phyloP scores from a whole-genome alignment of 2,888 invertebrate genomes.

The Eupithecia inturbata region DNA sequence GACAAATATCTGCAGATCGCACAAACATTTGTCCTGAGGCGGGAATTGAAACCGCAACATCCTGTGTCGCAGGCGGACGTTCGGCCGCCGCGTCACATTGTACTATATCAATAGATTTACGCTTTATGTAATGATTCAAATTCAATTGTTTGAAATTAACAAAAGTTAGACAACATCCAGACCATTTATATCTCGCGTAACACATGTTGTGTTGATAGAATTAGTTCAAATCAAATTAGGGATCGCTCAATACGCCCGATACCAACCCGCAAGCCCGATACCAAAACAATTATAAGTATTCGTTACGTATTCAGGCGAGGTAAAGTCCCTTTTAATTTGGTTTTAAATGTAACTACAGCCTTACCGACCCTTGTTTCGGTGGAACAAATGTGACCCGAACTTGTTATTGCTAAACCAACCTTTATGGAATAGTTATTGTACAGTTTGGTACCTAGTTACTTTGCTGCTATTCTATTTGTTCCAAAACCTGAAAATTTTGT shows the following conservation, averaged over 20 bases:
- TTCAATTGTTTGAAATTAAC: neutral
- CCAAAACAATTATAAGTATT: conserved; percentile 19
- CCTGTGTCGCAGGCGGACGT: too few species aligned
- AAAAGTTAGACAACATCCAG: neutral
- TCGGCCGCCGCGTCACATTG: too few species aligned
- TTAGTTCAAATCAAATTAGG: conserved; percentile 24
- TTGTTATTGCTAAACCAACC: conserved; percentile 12
- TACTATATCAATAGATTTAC: too few species aligned
- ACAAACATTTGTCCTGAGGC: too few species aligned
- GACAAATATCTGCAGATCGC: too few species aligned
- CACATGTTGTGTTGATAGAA: neutral
- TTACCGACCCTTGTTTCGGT: conserved; percentile 30
- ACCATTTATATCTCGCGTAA: conserved; percentile 15
- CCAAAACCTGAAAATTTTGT: neutral
- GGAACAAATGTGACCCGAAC: conserved; percentile 27
- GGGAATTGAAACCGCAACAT: too few species aligned
- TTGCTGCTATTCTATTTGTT: neutral
- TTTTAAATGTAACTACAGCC: conserved; percentile 35
- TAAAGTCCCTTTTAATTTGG: conserved; percentile 41
- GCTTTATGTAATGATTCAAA: neutral
- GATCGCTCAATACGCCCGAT: conserved; percentile 27
- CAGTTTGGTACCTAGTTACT: neutral
- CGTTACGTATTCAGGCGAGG: conserved; percentile 40
- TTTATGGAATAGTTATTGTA: neutral
- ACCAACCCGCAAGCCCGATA: conserved; percentile 23